Base-by-base conservation (phyloP, 2,113 vertebrate genomes). In the Nettapus auritus region DNA sequence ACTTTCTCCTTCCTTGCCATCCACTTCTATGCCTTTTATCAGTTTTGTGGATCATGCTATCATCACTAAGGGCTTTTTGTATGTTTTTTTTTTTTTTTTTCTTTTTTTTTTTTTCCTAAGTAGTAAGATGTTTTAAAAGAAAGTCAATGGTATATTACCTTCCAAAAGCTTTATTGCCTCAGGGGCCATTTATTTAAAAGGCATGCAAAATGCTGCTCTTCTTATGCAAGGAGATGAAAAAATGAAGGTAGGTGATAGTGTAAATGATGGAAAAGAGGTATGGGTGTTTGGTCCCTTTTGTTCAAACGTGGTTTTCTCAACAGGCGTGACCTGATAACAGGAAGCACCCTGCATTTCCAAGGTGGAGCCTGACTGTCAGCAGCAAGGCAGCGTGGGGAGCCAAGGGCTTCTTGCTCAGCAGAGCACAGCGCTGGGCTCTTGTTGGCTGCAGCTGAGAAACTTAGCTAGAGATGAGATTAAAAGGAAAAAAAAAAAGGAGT, bases 371-470 rank as follows among this genome's bases (percentile, higher is more conserved):
- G 59, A 34, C 67, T 20, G 1, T 60, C 33, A 36, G 29, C 0
- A 2, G 33, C 0, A 2, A 31, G 57, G 42, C 3, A 6, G 2
- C 18, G 36, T 57, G 36, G 26, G 20, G 50, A 71, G 20, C 11
- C 48, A 25, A 73, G 11, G 29, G 18, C 3, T 70, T 60, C 62
- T 60, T 38, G 16, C 59, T 69, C 50, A 50, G 73, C 79, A 91
- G 53, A 59, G 23, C 59, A 22, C 23, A 55, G 53, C 5, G 18
- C 64, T 53, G 36, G 60, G 20, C 67, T 79, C 48, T 31, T 88
- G 44, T 28, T 93, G 44, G 19, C n/a, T 3, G 4, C 25, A 67
- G 34, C 2, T 78, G 33, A 78, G 77, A 92, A 92, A 89, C 18
- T 40, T 80, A 70, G 55, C 59, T 66, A 86, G 74, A 91, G 62